Evolutionary conservation across 1,140 invertebrate genomes (phyloP).

Genomic region (Pseudomyrmex pallidus): DNA sequence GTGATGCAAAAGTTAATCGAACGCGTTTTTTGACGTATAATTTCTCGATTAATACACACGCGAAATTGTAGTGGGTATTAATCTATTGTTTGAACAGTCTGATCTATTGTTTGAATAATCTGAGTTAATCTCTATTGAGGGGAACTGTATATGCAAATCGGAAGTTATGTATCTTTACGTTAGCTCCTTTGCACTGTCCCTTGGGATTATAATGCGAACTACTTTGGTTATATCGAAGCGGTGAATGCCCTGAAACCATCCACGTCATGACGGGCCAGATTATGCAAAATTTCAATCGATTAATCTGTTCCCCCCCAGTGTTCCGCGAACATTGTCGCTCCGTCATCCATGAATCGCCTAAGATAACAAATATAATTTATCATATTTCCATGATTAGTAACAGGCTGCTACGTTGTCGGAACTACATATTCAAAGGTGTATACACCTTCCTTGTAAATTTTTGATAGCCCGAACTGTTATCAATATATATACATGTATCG

Average conservation of each 20-base stretch:
- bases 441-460: neutral
- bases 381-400: conserved; percentile 16
- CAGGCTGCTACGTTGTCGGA: neutral
- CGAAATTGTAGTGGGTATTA: too few species aligned
- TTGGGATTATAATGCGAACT: conserved; percentile 44
- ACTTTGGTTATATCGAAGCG: conserved; percentile 33
- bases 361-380: conserved; percentile 39
- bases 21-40: too few species aligned
- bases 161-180: conserved; percentile 37
- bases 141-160: neutral
- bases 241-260: conserved; percentile 58
- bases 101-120: too few species aligned
- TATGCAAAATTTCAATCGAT: conserved; percentile 62
- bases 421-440: neutral
- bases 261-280: conserved; percentile 55
- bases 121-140: neutral
- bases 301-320: conserved; percentile 26
- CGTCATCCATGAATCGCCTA: conserved; percentile 31
- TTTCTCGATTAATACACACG: too few species aligned
- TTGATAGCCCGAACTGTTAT: neutral
- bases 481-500: neutral
- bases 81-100: too few species aligned
- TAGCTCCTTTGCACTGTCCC: conserved; percentile 14
- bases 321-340: conserved; percentile 37
- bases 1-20: neutral